Conservation (phyloP, 1,140 invertebrate genomes). For the Diabrotica undecimpunctata region DNA sequence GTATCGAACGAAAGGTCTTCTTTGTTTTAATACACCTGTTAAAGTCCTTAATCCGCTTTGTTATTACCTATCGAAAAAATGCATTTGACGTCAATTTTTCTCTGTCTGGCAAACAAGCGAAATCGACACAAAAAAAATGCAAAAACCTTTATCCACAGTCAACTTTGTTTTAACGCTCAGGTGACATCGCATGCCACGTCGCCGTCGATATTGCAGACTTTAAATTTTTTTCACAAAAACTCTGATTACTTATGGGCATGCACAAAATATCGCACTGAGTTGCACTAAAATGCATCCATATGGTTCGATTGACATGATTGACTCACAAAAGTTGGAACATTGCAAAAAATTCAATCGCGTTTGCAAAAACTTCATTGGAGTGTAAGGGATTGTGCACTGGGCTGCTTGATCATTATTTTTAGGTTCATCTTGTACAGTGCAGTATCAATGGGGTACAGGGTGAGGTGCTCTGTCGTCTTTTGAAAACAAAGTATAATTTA, state of each 20-base stretch:
- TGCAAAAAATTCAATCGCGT: not conserved
- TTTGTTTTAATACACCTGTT: no score
- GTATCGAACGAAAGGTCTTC: no score
- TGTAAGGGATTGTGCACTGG: conserved; percentile 1
- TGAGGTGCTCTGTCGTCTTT: no score
- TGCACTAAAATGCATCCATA: conserved; percentile 2
- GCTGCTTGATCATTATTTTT: conserved; percentile 1
- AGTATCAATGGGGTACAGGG: no score
- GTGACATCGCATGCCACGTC: conserved; percentile 1
- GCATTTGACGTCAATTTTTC: not conserved
- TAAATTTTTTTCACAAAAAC: conserved; percentile 3
- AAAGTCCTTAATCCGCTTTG: not conserved
- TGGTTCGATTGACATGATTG: not conserved
- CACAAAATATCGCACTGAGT: not conserved
- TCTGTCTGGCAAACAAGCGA: conserved; percentile 1
- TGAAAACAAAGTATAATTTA: no score
- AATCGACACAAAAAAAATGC: not conserved
- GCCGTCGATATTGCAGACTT: conserved; percentile 1
- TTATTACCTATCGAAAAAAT: not conserved
- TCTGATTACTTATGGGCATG: conserved; percentile 2
- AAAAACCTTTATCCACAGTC: not conserved
- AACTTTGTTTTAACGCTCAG: conserved; percentile 2
- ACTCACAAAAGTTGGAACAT: conserved; percentile 1
- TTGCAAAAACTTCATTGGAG: not conserved
- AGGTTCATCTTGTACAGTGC: not conserved